Conservation (phyloP, 2,113 vertebrate species). For the Halcyon malimbica region DNA sequence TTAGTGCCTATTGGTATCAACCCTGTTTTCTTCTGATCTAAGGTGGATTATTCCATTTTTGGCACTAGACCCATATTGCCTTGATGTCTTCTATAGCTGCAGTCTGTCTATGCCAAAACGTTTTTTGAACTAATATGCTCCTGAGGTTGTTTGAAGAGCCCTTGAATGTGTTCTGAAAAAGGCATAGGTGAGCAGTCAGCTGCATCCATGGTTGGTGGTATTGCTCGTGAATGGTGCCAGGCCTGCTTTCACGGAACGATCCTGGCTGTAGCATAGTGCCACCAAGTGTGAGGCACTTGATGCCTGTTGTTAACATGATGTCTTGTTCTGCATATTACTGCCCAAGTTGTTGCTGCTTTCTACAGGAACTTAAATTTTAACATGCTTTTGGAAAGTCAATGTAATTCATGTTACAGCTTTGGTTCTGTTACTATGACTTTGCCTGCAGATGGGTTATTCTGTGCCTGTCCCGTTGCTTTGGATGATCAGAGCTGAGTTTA, state of each 20-base stretch:
- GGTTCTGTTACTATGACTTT: not conserved
- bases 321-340: not conserved
- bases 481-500: not conserved
- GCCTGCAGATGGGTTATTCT: not conserved
- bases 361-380: not conserved
- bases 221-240: accelerated
- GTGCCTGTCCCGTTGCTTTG: not conserved
- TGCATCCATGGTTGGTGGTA: not conserved
- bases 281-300: not conserved
- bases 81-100: not conserved
- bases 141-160: not conserved
- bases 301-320: accelerated
- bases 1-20: not conserved
- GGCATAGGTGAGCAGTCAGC: not conserved
- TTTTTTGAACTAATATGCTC: not conserved
- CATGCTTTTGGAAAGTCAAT: not conserved
- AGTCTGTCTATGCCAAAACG: not conserved
- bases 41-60: not conserved
- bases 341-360: not conserved
- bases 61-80: not conserved
- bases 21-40: not conserved
- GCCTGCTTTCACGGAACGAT: not conserved
- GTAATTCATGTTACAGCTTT: not conserved
- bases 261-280: conserved; percentile 16
- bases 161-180: not conserved